Evolutionary conservation across 2,797 vertebrate species (phyloP), one percentile per base, ranked within the genome.

Genomic region (Galagoides demidoff): DNA sequence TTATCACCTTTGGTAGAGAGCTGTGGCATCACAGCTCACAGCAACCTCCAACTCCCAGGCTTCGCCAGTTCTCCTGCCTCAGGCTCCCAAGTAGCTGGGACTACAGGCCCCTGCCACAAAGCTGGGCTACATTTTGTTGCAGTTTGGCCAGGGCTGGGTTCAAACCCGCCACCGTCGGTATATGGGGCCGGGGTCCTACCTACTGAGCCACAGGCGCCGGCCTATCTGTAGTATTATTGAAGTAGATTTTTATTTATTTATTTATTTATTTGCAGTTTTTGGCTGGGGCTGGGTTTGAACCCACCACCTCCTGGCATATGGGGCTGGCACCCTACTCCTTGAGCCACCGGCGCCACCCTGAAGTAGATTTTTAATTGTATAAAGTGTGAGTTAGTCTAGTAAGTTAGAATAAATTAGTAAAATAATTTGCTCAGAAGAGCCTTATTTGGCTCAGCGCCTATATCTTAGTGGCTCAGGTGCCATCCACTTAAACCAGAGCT

Each of bases 321-420:
- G 37, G 37, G 37, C 37, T 39, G 37, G 37, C 37, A 39, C 37
- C 37, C 37, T 39, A 39, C 37, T 39, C 37, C 37, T 39, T 39
- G 37, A 39, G 37, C 37, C 37, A 39, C 37, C 37, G 37, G 37
- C 37, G 37, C 37, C 37, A 39, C 37, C 37, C 37, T 90, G 70
- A 89, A 81, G 14, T 71, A 85, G 79, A 77, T 64, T 57, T 94
- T 68, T 87, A 70, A 88, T 68, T 96, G 64, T 37, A 52, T 66
- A 23, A 90, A 52, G 9, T 90, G 12, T 93, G 68, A 66, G 25
- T 91, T 87, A 43, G 52, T 87, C 29, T 83, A 45, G 45, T 45
- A 45, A 45, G 45, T 45, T 45, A 45, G 43, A 45, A 45, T 45
- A 45, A 45, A 45, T 45, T 45, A 45, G 39, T 89, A 70, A 93